Percentiles rank a stretch among this genome's conserved stretches.
phyloP scores from a whole-genome alignment of 2,888 invertebrate species.

The Drosophila yooni region DNA sequence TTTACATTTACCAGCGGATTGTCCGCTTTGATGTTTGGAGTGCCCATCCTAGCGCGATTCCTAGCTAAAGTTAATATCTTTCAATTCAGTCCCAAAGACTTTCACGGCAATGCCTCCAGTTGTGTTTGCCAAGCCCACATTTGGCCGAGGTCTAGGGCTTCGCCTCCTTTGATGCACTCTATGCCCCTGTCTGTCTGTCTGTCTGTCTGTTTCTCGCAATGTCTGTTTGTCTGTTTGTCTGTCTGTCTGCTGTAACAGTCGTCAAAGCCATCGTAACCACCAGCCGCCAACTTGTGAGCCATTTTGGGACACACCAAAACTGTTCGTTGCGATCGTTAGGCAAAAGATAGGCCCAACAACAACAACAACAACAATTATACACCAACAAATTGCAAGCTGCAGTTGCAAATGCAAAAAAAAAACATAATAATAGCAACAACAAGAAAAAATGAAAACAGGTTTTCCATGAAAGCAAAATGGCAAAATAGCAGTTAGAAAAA shows the following conservation, averaged over 20 bases:
- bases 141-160: conserved; percentile 52
- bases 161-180: conserved; percentile 16
- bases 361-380: conserved; percentile 1
- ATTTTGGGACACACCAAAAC: conserved; percentile 31
- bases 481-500: conserved; percentile 22
- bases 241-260: conserved; percentile 13
- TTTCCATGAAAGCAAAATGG: conserved; percentile 57
- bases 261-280: conserved; percentile 30
- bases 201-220: not conserved
- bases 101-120: conserved; percentile 28
- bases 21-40: not conserved
- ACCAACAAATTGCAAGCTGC: conserved; percentile 17
- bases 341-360: conserved; percentile 15
- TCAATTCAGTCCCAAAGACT: conserved; percentile 7
- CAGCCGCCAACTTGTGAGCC: conserved; percentile 40
- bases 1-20: not conserved
- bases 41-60: not conserved
- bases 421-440: conserved; percentile 14
- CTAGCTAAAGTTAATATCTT: not conserved
- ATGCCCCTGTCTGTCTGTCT: not conserved
- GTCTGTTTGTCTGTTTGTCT: not conserved
- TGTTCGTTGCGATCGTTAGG: conserved; percentile 27
- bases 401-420: conserved; percentile 20
- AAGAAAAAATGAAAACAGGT: conserved; percentile 74
- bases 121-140: conserved; percentile 20